Evolutionary conservation across 2,113 vertebrate species (phyloP).

Genomic region (Macrotus californicus): DNA sequence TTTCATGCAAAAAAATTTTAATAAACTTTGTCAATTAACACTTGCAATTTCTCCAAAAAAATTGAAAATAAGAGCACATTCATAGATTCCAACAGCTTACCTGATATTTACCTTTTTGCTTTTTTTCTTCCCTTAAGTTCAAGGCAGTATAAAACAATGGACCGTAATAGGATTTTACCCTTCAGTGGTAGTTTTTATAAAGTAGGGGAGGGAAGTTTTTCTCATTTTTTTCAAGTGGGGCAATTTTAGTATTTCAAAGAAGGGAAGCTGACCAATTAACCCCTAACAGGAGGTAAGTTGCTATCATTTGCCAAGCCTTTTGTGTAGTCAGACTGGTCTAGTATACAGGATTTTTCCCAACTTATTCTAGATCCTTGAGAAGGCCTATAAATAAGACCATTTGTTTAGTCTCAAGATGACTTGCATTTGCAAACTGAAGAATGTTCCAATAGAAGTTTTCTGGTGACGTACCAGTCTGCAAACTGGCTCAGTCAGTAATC

Average conservation of each 20-base stretch:
- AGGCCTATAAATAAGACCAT: conserved; percentile 82
- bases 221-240: conserved; percentile 65
- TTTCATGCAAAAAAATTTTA: background rate
- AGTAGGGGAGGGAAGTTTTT: background rate
- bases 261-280: conserved; percentile 84
- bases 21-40: background rate
- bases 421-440: conserved; percentile 78
- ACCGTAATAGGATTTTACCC: conserved; percentile 64
- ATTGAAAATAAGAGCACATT: background rate
- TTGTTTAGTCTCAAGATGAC: conserved; percentile 82
- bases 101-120: conserved; percentile 55
- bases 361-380: conserved; percentile 81
- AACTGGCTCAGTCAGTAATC: conserved; percentile 54
- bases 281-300: conserved; percentile 82
- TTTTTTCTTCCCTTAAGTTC: conserved; percentile 68
- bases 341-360: conserved; percentile 80
- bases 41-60: background rate
- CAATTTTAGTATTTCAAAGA: conserved; percentile 80
- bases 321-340: conserved; percentile 79
- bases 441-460: conserved; percentile 74
- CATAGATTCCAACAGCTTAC: conserved; percentile 44
- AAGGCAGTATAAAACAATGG: conserved; percentile 57
- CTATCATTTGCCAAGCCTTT: conserved; percentile 84
- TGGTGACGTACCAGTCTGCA: conserved; percentile 66
- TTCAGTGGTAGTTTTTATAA: background rate